Conservation (phyloP, 2,113 vertebrate species). For the Equus przewalskii region DNA sequence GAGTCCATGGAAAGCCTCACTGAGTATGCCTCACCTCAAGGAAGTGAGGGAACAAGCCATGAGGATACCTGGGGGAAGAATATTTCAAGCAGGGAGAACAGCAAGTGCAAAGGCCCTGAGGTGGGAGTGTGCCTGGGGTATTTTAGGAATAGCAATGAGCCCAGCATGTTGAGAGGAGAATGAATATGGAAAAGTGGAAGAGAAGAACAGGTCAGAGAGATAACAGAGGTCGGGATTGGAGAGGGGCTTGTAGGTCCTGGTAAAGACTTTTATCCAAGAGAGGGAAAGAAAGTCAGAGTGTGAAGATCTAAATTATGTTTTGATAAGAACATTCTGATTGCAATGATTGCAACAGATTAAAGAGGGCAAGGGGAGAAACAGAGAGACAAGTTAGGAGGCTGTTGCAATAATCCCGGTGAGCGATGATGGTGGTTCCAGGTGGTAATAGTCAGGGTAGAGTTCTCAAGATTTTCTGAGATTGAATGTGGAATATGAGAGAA, state of each 20-base stretch:
- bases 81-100: not conserved
- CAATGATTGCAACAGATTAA: not conserved
- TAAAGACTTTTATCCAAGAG: not conserved
- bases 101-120: not conserved
- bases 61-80: not conserved
- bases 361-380: not conserved
- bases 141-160: not conserved
- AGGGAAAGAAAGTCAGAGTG: not conserved
- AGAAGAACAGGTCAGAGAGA: not conserved
- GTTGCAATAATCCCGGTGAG: not conserved
- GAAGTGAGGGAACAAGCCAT: not conserved
- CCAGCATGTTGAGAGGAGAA: not conserved
- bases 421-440: not conserved
- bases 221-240: not conserved
- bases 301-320: not conserved
- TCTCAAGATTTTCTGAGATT: not conserved
- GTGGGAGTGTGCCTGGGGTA: not conserved
- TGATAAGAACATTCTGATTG: not conserved
- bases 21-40: not conserved
- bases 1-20: not conserved
- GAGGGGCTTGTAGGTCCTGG: not conserved
- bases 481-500: not conserved
- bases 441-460: not conserved
- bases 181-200: not conserved
- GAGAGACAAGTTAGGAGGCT: not conserved